phyloP scores from a whole-genome alignment of 2,113 vertebrate species.

The Larimichthys polyactis region DNA sequence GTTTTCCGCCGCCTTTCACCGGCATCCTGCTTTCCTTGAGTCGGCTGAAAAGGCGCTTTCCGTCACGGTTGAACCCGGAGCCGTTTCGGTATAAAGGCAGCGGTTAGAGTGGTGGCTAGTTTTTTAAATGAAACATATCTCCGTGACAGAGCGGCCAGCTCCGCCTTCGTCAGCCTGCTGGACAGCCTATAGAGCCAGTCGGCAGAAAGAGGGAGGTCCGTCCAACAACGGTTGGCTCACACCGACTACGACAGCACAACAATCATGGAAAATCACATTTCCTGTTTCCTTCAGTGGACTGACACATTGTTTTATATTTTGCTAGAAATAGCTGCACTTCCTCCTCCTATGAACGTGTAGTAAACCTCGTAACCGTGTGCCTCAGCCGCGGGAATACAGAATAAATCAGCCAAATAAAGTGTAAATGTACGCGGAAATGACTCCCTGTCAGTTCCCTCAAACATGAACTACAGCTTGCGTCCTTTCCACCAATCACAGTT shows the following conservation, averaged over 20 bases:
- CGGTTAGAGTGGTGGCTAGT: not conserved
- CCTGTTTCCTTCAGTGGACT: conserved; percentile 14
- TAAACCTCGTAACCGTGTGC: not conserved
- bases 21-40: conserved; percentile 72
- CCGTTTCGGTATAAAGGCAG: not conserved
- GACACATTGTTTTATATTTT: not conserved
- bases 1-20: conserved; percentile 80
- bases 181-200: conserved; percentile 34
- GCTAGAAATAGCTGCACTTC: not conserved
- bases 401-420: too few species aligned
- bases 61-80: conserved; percentile 3
- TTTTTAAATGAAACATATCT: conserved; percentile 20
- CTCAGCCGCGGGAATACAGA: not conserved
- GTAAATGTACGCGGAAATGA: not conserved
- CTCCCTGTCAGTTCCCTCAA: not conserved
- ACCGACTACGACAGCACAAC: not conserved
- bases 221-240: not conserved
- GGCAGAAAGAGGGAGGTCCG: conserved; percentile 53
- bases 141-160: conserved; percentile 33
- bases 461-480: not conserved
- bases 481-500: not conserved
- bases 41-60: not conserved
- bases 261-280: not conserved
- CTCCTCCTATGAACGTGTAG: too few species aligned
- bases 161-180: conserved; percentile 44